Evolutionary conservation across 2,113 vertebrate genomes (phyloP), one percentile per base, ranked within the genome.

Genomic region (Trogon surrucura): DNA sequence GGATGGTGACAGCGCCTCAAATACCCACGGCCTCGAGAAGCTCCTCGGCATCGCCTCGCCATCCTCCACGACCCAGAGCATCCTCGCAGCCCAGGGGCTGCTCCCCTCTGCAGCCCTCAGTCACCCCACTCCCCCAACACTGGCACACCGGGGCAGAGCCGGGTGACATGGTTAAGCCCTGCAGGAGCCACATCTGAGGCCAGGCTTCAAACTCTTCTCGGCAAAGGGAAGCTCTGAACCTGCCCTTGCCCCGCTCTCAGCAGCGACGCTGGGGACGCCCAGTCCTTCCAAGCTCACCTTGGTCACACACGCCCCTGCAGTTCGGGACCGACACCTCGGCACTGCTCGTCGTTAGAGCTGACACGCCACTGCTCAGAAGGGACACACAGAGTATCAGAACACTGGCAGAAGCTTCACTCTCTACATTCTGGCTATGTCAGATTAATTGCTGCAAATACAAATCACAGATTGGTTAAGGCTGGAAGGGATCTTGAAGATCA

Each of bases 291-390:
- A 22, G 45, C n/a, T 3, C 10, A 6, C 32, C 77, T 4, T 47
- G 1, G 2, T 2, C 19, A n/a, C 0, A n/a, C 0, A 1, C 1
- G 4, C 26, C 53, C 6, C 57, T 3, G 32, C 2, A 2, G 32
- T 69, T 20, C 32, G 3, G 15, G n/a, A 25, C 48, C 1, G 0
- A 3, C 6, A 1, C 18, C 58, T 20, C 50, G 1, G 2, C 3
- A 15, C 1, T 1, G 58, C 32, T 34, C 2, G 1, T 5, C 3
- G 2, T 4, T 21, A 11, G 54, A 17, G 19, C 4, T 0, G 15
- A 29, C 32, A 11, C 1, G 0, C 14, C 4, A 1, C 3, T 23
- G 8, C 50, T 32, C 54, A 25, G 17, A 60, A 64, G 30, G 1
- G 1, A 15, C 1, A 10, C 1, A 3, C 34, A 50, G 23, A 5